These are phyloP conservation scores for Drosophila cognata DNA, from an alignment of 2,888 invertebrate species.

Conservation along the genomic window DNA sequence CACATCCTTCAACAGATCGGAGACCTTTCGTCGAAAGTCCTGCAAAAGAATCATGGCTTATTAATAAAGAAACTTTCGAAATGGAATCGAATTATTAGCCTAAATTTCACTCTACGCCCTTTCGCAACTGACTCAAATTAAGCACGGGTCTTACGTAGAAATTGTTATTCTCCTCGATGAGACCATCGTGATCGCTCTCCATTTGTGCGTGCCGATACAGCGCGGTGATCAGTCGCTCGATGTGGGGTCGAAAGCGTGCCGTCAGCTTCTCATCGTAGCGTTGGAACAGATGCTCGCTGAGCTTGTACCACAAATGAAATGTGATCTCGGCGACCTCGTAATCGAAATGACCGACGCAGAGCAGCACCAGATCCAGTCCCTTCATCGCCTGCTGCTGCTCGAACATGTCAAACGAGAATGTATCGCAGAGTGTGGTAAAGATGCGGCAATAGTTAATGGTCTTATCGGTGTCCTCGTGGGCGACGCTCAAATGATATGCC, in stretches of 20 bases:
- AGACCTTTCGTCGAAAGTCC: constrained; percentile 93
- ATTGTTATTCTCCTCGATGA: constrained; percentile 93
- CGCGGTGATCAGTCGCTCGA: constrained; percentile 95
- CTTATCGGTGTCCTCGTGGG: constrained; percentile 97
- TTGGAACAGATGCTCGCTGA: constrained; percentile 97
- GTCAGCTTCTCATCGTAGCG: constrained; percentile 93
- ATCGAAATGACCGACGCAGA: constrained; percentile 98
- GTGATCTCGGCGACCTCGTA: constrained; percentile 97
- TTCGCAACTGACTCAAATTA: neutral
- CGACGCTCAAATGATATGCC: constrained; percentile 95
- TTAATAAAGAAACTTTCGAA: neutral
- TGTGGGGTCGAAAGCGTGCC: constrained; percentile 93
- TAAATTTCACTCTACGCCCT: neutral
- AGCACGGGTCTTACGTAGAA: constrained; percentile 87
- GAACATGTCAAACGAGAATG: constrained; percentile 94
- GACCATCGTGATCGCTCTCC: constrained; percentile 96
- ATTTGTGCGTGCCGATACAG: constrained; percentile 97
- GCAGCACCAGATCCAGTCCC: constrained; percentile 94
- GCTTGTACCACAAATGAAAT: constrained; percentile 97
- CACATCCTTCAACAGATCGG: constrained; percentile 97
- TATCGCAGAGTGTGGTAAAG: constrained; percentile 94
- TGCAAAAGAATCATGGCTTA: constrained; percentile 55
- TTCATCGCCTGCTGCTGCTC: constrained; percentile 88
- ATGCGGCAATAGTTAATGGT: constrained; percentile 96
- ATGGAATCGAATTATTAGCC: neutral